Base-by-base conservation (phyloP, 2,113 vertebrate species). In the Oncorhynchus masou region DNA sequence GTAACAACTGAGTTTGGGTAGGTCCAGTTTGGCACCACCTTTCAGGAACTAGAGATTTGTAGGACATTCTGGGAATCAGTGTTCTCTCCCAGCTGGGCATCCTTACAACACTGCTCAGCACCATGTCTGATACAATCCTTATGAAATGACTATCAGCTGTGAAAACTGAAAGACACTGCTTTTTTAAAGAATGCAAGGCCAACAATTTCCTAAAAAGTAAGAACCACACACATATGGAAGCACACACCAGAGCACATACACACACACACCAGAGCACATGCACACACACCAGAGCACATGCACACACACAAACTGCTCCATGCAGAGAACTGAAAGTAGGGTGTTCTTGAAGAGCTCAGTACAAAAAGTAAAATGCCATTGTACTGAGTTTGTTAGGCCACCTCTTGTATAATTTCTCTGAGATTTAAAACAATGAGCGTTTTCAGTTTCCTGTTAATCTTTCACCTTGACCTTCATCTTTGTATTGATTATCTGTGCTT, bases 101-200 rank as follows among this genome's bases (percentile, higher is more conserved):
- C 64, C 60, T 51, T 51, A 51, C 49, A 16, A 51, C 49, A 51
- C 15, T 16, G 22, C 59, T 45, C 71, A 22, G 67, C 66, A 68
- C 68, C 51, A 48, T 51, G 22, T 71, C 4, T 27, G 15, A 27
- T n/a, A 15, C 59, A 70, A 22, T 11, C 74, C 62, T 8, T 67
- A 39, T 24, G 60, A 54, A 74, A 75, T 68, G 34, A 71, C 60
- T 27, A 68, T 81, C 74, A 79, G 77, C 81, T 81, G 62, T 82
- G 51, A 70, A 81, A 85, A 76, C 13, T 15, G 15, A 59, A 79
- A 15, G 60, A 49, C 62, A 75, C 29, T 79, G 45, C 66, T 51
- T 48, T 75, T 54, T n/a, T 49, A 31, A 76, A 34, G 31, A 71
- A 76, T 70, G 62, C 3, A 62, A 78, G 13, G 22, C 4, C 48